Conservation (phyloP, 2,797 vertebrate genomes). For the Astyanax mexicanus region DNA sequence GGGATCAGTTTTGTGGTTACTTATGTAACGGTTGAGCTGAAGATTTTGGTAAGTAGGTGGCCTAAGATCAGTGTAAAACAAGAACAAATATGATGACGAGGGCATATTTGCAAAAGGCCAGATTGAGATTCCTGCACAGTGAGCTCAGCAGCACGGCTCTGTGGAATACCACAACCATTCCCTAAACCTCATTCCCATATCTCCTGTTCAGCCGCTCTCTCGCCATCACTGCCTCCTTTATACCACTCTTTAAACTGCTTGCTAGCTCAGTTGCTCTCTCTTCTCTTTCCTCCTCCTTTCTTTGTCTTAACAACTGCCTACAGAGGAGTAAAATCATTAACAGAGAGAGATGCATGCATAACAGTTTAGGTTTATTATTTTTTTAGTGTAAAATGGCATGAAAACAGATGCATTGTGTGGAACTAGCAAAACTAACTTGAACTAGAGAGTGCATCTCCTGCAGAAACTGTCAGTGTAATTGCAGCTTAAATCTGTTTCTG, state of each 20-base stretch:
- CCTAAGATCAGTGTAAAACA: constrained; percentile 14
- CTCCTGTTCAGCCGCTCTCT: not conserved
- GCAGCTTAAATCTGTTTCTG: no score
- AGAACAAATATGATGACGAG: constrained; percentile 45
- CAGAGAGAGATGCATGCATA: not conserved
- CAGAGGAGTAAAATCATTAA: not conserved
- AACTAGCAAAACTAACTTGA: no score
- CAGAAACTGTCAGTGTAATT: no score
- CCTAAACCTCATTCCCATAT: constrained; percentile 47
- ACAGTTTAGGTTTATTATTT: not conserved
- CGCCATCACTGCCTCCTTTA: constrained; percentile 24
- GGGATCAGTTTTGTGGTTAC: constrained; percentile 7
- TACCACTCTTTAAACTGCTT: not conserved
- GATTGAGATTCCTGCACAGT: constrained; percentile 53
- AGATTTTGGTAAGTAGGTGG: constrained; percentile 26
- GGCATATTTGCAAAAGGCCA: constrained; percentile 43
- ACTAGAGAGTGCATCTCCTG: no score
- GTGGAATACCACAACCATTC: constrained; percentile 52
- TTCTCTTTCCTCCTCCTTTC: not conserved
- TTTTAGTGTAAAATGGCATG: no score
- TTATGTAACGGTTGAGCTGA: not conserved
- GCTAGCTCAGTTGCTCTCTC: not conserved
- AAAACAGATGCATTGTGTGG: no score
- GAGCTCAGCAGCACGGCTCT: constrained; percentile 54
- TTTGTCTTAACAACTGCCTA: not conserved